Base-by-base conservation (phyloP, 2,113 vertebrate genomes). In the Poecile atricapillus region DNA sequence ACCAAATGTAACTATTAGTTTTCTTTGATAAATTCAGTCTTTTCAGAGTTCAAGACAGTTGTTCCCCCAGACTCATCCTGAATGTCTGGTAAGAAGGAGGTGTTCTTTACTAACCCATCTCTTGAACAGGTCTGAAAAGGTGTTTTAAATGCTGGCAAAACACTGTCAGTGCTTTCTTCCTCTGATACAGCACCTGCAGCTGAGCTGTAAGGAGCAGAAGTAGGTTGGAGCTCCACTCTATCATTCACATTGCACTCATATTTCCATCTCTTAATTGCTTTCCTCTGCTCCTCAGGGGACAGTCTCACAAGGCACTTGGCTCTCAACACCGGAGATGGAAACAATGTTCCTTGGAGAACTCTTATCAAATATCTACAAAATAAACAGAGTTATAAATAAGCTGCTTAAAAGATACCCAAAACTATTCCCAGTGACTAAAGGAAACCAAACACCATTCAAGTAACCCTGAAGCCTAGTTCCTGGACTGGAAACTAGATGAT, bases 341-440 rank as follows among this genome's bases (percentile, higher is more conserved):
- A 99, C 25, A 93, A 46, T 58, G 98, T 98, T 97, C 97, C 97
- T 88, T 97, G 92, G 35, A 99, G 89, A 82, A 96, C 96, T 87
- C 98, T 97, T 67, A 97, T 97, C 33, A 98, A 25, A 44, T 98
- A 96, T 78, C 99, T 99, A 90, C 37, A 93, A 95, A 78, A 80
- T 62, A 96, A 62, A 95, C 55, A 92, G 24, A 50, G 44, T 63
- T 93, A 81, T n/a, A 89, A 93, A 59, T 9, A 63, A 87, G 27
- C 31, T 41, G 22, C 68, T 75, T 44, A 46, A 65, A 68, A 62
- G 43, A n/a, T 60, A 21, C 33, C 74, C 50, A 53, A 50, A 90
- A 68, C 5, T 39, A 7, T 47, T 88, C 50, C 35, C 59, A 94
- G 52, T 20, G 31, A 44, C 31, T 64, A 63, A 74, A 60, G 44